These are phyloP conservation scores for Ridgeia piscesae DNA, from an alignment of 1,140 invertebrate species.

Conservation along the genomic window DNA sequence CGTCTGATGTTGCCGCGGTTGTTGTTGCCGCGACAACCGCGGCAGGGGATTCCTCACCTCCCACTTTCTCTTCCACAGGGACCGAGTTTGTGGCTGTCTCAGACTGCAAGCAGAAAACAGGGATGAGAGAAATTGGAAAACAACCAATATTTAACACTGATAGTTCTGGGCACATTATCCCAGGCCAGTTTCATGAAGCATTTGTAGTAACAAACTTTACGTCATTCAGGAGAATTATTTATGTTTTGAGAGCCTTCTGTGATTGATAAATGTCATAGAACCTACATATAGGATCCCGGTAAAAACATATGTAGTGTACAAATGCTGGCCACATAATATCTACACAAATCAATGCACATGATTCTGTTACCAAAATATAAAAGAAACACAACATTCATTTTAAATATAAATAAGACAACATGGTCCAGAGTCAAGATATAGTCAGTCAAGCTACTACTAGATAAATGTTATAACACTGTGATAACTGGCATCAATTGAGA, in stretches of 20 bases:
- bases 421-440: not conserved
- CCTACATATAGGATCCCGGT: no score
- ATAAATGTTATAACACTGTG: not conserved
- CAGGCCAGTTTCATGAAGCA: not conserved
- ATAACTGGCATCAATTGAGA: not conserved
- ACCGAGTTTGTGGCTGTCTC: not conserved
- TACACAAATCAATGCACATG: not conserved
- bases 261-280: no score
- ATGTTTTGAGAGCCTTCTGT: no score
- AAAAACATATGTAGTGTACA: no score
- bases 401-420: not conserved
- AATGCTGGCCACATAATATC: not conserved
- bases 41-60: not conserved
- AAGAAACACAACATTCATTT: not conserved
- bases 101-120: not conserved
- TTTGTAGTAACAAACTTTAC: no score
- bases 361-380: not conserved
- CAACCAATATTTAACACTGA: not conserved
- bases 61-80: slow-evolving; percentile 1
- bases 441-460: no score
- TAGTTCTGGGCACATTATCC: not conserved
- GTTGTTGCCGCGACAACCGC: not conserved
- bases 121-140: not conserved
- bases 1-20: not conserved
- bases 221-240: no score